These are phyloP conservation scores for Charaxes varanes DNA, from an alignment of 1,140 invertebrate species.

Conservation along the genomic window DNA sequence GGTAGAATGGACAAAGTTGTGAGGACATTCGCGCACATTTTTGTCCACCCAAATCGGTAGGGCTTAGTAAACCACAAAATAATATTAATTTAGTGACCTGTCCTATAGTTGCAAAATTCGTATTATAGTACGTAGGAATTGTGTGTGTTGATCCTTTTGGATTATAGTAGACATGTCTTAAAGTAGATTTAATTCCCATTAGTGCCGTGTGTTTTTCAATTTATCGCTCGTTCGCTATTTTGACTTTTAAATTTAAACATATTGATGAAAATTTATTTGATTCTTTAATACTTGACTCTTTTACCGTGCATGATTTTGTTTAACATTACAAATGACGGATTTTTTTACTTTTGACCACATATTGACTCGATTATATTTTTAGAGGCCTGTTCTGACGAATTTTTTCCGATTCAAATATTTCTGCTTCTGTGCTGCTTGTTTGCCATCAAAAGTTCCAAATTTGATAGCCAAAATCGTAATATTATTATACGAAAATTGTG, in stretches of 20 bases:
- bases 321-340: conserved; percentile 17
- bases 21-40: conserved; percentile 38
- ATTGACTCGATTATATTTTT: conserved; percentile 63
- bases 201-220: conserved; percentile 31
- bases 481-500: conserved; percentile 6
- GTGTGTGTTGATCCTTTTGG: conserved; percentile 40
- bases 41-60: conserved; percentile 37
- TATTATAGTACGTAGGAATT: conserved; percentile 40
- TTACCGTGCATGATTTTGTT: conserved; percentile 30
- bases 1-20: conserved; percentile 49
- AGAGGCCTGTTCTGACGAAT: conserved; percentile 45
- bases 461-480: neutral
- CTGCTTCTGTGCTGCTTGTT: conserved; percentile 35
- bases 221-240: conserved; percentile 33
- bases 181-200: conserved; percentile 41
- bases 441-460: conserved; percentile 6
- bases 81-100: conserved; percentile 52
- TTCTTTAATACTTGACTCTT: conserved; percentile 5
- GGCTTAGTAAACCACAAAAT: conserved; percentile 61
- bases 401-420: conserved; percentile 28
- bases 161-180: conserved; percentile 46
- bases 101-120: conserved; percentile 72
- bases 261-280: conserved; percentile 4
- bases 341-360: conserved; percentile 45
- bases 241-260: no score